Evolutionary conservation across 2,797 vertebrate genomes (phyloP), one percentile per base, ranked within the genome.

Genomic region (Dendrocincla fuliginosa): DNA sequence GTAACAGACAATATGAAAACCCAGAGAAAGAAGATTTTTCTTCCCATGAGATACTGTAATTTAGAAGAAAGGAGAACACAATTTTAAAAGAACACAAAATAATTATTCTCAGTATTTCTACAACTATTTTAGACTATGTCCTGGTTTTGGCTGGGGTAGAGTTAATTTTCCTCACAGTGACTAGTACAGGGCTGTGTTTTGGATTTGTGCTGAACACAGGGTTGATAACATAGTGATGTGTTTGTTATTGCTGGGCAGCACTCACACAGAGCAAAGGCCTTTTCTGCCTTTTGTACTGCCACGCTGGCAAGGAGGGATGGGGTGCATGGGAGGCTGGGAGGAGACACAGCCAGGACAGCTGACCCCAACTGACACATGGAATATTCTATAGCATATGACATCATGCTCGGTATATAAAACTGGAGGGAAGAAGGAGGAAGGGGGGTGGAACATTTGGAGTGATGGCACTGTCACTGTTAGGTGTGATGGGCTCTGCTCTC

Each of bases 401-500:
- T 35, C 65, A 46, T 12, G 20, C 27, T 59, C 17, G 28, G 4
- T 19, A 20, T 4, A 59, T 32, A 46, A 71, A 59, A 9, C 3
- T 2, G 30, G 22, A 39, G 17, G 44, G 33, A 57, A 49, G 20
- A 3, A 64, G 37, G 8, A 64, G 14, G 9, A 44, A 75, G 7
- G 0, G 1, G 0, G 2, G 11, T 5, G 35, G 13, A 6, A 23
- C 17, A 5, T 65, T 71, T 27, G 33, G 44, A 53, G 33, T 24
- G 65, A 52, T 4, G 2, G 7, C 3, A 3, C 24, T 17, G 33
- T 53, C 1, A 3, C 33, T 13, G 6, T 28, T 14, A 47, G 0
- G 0, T 5, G 15, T 32, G 17, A 59, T 32, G 46, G 22, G 22
- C 27, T 14, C 35, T 13, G 18, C 22, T 28, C 32, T 75, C 35